phyloP scores from a whole-genome alignment of 2,888 invertebrate species.

The Agrotis segetum region DNA sequence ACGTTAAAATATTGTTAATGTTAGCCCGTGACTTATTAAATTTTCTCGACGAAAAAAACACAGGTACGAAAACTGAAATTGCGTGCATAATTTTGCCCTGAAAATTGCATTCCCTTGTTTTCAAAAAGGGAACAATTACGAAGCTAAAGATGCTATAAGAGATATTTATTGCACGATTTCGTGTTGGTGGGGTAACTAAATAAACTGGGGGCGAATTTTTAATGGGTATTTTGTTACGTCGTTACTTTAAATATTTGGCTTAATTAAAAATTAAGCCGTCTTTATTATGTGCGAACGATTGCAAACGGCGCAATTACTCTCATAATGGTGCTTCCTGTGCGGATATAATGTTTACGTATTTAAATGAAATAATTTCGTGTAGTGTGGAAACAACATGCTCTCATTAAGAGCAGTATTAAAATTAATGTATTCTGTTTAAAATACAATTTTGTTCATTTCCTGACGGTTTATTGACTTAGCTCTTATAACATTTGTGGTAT shows the following conservation, averaged over 20 bases:
- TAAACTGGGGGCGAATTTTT: conserved; percentile 76
- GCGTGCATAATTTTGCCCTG: conserved; percentile 68
- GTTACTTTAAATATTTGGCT: conserved; percentile 84
- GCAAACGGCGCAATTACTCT: conserved; percentile 51
- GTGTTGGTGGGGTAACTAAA: conserved; percentile 75
- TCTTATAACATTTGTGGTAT: too few species aligned
- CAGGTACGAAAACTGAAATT: conserved; percentile 54
- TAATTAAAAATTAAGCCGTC: conserved; percentile 81
- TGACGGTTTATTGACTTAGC: neutral
- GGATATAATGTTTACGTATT: conserved; percentile 33
- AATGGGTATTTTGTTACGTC: conserved; percentile 80
- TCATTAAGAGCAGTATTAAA: conserved; percentile 40
- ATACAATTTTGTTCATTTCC: conserved; percentile 13
- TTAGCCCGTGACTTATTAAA: conserved; percentile 63
- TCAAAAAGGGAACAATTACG: conserved; percentile 77
- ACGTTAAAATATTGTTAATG: conserved; percentile 63
- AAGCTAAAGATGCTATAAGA: conserved; percentile 76
- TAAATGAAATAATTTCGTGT: conserved; percentile 39
- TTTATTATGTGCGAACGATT: conserved; percentile 67
- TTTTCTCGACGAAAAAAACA: conserved; percentile 48
- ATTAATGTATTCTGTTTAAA: conserved; percentile 13
- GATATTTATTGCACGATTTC: conserved; percentile 81
- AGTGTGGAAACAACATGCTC: conserved; percentile 34
- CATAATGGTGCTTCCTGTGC: conserved; percentile 44
- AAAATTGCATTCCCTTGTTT: conserved; percentile 82